These are phyloP conservation scores for Mesembrinibis cayennensis DNA, from an alignment of 2,113 vertebrate genomes.

Conservation along the genomic window DNA sequence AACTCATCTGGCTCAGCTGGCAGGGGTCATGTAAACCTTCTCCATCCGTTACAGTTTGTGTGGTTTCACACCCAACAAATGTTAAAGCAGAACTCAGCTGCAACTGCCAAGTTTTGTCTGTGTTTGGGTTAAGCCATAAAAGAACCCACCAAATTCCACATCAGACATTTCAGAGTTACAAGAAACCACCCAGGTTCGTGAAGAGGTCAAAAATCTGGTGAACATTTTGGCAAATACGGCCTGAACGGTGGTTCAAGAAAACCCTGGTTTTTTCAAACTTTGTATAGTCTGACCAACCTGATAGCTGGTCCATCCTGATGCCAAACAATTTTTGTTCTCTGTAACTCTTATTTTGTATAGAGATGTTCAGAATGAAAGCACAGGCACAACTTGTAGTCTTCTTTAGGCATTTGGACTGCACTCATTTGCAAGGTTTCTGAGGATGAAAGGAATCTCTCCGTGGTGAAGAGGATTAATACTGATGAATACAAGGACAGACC, in stretches of 20 bases:
- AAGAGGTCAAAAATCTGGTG: constrained; percentile 4
- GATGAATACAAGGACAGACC: background rate
- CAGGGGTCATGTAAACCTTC: constrained; percentile 32
- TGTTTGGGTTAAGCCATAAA: constrained; percentile 48
- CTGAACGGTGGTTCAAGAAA: background rate
- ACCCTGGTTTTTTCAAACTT: background rate
- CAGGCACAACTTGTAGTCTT: background rate
- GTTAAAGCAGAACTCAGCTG: constrained; percentile 31
- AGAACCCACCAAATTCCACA: constrained; percentile 37
- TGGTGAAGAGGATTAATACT: background rate
- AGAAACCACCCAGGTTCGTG: constrained; percentile 45
- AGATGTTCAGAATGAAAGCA: background rate
- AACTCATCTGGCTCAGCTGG: background rate
- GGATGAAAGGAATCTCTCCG: background rate
- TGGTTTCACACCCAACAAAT: constrained; percentile 63
- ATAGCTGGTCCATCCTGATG: background rate
- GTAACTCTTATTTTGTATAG: background rate
- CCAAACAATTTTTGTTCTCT: background rate
- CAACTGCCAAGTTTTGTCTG: constrained; percentile 33
- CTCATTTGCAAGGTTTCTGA: background rate
- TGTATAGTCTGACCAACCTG: background rate
- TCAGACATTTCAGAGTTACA: constrained; percentile 11
- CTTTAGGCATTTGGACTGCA: background rate
- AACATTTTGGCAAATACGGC: background rate
- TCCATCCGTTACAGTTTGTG: constrained; percentile 8